phyloP scores from a whole-genome alignment of 2,113 vertebrate species.

The Paramisgurnus dabryanus region DNA sequence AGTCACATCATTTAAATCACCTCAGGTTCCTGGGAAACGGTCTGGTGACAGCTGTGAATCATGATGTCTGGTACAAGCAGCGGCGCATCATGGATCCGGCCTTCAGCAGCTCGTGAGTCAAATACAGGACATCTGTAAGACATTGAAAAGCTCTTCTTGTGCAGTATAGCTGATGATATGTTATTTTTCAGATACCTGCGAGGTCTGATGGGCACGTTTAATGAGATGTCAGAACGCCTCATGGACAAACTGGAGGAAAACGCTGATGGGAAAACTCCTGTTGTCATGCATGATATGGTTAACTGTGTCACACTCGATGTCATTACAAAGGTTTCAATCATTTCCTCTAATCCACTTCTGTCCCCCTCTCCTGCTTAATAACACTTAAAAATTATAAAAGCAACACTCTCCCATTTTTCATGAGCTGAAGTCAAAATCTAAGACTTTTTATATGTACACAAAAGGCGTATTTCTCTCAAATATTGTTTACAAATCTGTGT shows the following conservation, averaged over 20 bases:
- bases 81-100: constrained; percentile 87
- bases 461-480: too few relatives aligned
- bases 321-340: constrained; percentile 65
- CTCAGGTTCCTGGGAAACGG: constrained; percentile 85
- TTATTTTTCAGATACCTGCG: constrained; percentile 66
- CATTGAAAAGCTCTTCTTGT: neutral
- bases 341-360: neutral
- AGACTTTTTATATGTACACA: too few relatives aligned
- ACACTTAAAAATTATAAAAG: too few relatives aligned
- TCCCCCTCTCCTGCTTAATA: neutral
- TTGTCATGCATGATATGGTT: constrained; percentile 61
- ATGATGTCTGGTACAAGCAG: constrained; percentile 87
- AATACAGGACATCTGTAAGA: neutral
- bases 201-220: constrained; percentile 68
- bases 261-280: constrained; percentile 47
- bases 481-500: too few relatives aligned
- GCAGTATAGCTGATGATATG: neutral
- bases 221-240: constrained; percentile 60
- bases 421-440: too few relatives aligned
- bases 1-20: neutral
- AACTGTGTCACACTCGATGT: constrained; percentile 72
- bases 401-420: too few relatives aligned
- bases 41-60: constrained; percentile 76
- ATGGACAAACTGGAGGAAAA: too few relatives aligned
- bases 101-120: constrained; percentile 82